These are phyloP conservation scores for Megalops atlanticus DNA, from an alignment of 2,113 vertebrate species.

Conservation along the genomic window DNA sequence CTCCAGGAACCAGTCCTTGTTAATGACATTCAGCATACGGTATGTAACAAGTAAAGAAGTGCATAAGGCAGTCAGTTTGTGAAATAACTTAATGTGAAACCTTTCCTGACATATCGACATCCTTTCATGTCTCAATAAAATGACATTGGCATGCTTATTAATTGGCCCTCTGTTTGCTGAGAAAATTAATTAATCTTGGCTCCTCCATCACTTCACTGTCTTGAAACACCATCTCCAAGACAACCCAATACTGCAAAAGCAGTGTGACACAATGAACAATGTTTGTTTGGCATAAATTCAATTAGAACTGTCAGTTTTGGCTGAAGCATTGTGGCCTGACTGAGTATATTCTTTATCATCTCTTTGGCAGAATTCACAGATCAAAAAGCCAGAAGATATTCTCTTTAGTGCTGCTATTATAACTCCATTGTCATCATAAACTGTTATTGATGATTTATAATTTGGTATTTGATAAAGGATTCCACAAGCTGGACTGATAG, in stretches of 20 bases:
- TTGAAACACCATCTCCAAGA: slow-evolving; percentile 7
- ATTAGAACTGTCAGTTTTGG: not conserved
- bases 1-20: not conserved
- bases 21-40: not conserved
- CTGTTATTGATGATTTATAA: not conserved
- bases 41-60: not conserved
- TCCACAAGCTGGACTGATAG: not conserved
- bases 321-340: too few relatives aligned
- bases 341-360: not conserved
- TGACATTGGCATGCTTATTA: not conserved
- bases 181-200: not conserved
- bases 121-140: slow-evolving; percentile 4
- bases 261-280: not conserved
- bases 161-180: not conserved
- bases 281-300: not conserved
- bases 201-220: not conserved
- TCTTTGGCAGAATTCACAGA: too few relatives aligned
- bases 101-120: not conserved
- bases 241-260: not conserved
- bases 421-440: not conserved
- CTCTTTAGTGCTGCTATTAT: too few relatives aligned
- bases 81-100: not conserved
- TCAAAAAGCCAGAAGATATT: too few relatives aligned
- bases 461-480: not conserved
- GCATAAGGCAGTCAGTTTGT: not conserved